These are phyloP conservation scores for Chloebia gouldiae DNA, from an alignment of 2,113 vertebrate genomes.

Conservation along the genomic window DNA sequence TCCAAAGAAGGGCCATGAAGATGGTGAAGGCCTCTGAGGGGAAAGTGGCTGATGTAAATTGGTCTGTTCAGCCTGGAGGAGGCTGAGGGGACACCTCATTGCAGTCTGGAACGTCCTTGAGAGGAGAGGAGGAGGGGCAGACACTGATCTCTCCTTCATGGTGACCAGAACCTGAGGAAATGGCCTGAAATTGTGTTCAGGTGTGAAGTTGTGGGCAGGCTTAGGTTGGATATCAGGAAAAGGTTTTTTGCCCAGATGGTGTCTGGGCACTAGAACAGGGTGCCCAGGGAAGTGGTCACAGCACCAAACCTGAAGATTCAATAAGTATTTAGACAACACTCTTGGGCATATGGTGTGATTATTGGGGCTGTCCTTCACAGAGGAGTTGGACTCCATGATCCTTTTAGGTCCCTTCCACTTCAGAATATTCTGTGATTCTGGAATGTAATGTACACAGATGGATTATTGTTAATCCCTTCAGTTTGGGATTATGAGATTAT, in stretches of 20 bases:
- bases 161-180: background rate
- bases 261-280: fast-evolving
- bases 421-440: background rate
- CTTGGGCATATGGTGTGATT: fast-evolving
- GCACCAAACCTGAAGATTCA: background rate
- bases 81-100: background rate
- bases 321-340: background rate
- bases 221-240: background rate
- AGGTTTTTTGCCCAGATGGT: background rate
- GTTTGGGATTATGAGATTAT: background rate
- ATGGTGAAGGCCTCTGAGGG: background rate
- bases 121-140: no score
- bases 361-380: background rate
- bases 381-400: background rate
- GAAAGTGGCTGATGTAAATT: background rate
- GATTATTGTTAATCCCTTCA: background rate
- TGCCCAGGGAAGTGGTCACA: background rate
- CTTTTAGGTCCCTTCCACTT: background rate
- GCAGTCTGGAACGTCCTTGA: background rate
- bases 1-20: background rate
- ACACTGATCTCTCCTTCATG: background rate
- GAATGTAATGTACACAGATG: background rate
- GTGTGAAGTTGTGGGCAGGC: background rate
- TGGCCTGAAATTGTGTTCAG: background rate
- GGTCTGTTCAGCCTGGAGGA: background rate